phyloP scores from a whole-genome alignment of 2,888 invertebrate genomes.

The Rugalucina vietnamica region DNA sequence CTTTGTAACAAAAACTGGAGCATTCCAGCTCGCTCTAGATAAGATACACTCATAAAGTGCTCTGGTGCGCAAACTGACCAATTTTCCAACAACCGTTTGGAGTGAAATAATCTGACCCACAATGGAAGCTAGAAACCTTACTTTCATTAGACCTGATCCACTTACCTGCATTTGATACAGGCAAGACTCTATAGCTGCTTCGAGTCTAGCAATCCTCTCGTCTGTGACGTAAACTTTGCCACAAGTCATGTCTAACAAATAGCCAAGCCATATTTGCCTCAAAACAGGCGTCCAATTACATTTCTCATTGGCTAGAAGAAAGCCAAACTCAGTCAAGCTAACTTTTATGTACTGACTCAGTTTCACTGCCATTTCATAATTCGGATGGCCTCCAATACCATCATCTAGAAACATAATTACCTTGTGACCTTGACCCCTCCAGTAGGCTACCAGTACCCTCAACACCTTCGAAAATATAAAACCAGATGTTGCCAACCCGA shows the following conservation, averaged over 20 bases:
- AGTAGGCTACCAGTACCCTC: conserved; percentile 37
- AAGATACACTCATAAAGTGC: conserved; percentile 31
- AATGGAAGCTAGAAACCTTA: conserved; percentile 31
- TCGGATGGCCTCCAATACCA: conserved; percentile 43
- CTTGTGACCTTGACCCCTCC: conserved; percentile 35
- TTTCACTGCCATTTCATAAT: no score
- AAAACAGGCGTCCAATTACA: conserved; percentile 48
- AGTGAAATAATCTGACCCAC: conserved; percentile 44
- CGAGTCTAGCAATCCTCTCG: conserved; percentile 21
- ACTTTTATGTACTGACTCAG: conserved; percentile 17
- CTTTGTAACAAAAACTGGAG: conserved; percentile 24
- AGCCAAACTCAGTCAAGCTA: conserved; percentile 51
- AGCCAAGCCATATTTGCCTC: conserved; percentile 46
- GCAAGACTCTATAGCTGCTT: neutral
- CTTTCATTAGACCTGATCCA: conserved; percentile 17
- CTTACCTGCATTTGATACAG: neutral
- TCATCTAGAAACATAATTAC: conserved; percentile 57
- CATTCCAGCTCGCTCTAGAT: conserved; percentile 40
- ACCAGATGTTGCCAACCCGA: conserved; percentile 50
- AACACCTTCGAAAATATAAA: conserved; percentile 51
- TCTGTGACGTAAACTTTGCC: conserved; percentile 37
- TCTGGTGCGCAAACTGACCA: conserved; percentile 25
- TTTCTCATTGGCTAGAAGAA: conserved; percentile 58
- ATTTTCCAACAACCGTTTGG: conserved; percentile 36
- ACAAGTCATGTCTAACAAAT: conserved; percentile 31